Conservation (phyloP, 1,140 invertebrate genomes). For the Caerostris darwini region DNA sequence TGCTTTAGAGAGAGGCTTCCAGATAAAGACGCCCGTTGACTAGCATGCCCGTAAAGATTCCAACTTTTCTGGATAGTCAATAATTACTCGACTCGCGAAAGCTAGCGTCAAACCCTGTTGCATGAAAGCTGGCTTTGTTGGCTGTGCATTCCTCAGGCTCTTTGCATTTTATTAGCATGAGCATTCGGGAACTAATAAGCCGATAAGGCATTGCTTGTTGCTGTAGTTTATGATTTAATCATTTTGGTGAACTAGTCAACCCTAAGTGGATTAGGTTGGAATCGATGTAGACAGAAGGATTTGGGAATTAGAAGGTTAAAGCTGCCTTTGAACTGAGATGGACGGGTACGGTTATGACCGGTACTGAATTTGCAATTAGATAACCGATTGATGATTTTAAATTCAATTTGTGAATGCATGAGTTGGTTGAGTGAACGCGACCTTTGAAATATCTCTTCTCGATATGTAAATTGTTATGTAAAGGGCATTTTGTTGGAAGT, state of each 20-base stretch:
- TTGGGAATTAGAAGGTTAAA: not conserved
- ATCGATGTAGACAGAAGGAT: not conserved
- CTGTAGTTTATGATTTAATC: constrained; percentile 12
- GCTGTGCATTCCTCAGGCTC: not conserved
- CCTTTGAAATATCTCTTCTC: not conserved
- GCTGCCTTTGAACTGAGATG: not conserved
- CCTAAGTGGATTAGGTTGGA: not conserved
- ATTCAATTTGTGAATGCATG: not conserved
- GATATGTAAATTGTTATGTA: no score
- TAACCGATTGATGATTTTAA: not conserved
- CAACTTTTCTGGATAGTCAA: not conserved
- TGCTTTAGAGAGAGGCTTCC: not conserved
- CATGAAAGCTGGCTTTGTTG: not conserved
- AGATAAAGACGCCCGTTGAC: not conserved
- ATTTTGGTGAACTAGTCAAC: not conserved
- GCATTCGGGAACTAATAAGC: not conserved
- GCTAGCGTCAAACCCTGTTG: not conserved
- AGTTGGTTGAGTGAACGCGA: not conserved
- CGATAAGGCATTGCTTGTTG: not conserved
- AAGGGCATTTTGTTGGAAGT: not conserved
- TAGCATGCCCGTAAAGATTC: not conserved
- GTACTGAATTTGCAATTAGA: not conserved
- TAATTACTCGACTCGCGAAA: not conserved
- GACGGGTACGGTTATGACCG: not conserved
- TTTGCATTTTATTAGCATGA: not conserved